Base-by-base conservation (phyloP, 2,888 invertebrate species). In the Scaptomyza flava region DNA sequence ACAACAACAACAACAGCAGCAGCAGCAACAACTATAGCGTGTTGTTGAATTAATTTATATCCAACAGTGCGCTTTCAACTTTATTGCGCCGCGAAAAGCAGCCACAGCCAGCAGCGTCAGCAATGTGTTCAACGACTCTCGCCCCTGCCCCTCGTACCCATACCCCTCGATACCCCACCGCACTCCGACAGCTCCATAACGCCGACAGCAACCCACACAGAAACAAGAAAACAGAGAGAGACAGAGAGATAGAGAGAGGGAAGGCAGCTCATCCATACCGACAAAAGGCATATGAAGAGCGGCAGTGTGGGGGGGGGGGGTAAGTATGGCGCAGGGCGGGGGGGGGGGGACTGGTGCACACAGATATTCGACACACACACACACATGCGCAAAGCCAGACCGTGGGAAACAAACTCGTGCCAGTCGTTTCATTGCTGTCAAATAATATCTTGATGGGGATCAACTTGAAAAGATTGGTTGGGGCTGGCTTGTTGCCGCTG, bases 341-440 rank as follows among this genome's bases (percentile, higher is more conserved):
- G 41, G 20, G 41, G 36, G 51, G 51, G 51, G 23, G 51, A 38
- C 38, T 42, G 57, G 63, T 46, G 34, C 65, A 38, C 64, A 69
- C 59, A 74, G 72, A 72, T 71, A 66, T 54, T 51, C 68, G 58
- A 53, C 43, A 36, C 34, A 54, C 52, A 46, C 65, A n/a, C n/a
- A 77, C 67, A 78, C 80, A 70, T 67, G 78, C 82, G 81, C 89
- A 89, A 77, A 80, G 75, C 77, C 91, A 90, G 90, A 91, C 91
- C 91, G 91, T 91, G 91, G 91, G 91, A 91, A 91, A 90, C 91
- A 90, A 91, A 91, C 91, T 91, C 91, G 91, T 91, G 91, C 91
- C 91, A 91, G 91, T 91, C 91, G 90, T 89, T 91, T 91, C 89
- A 90, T 89, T 90, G 91, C 89, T 90, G 90, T 90, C 91, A 90